Base-by-base conservation (phyloP, 2,113 vertebrate genomes). In the Suncus etruscus region DNA sequence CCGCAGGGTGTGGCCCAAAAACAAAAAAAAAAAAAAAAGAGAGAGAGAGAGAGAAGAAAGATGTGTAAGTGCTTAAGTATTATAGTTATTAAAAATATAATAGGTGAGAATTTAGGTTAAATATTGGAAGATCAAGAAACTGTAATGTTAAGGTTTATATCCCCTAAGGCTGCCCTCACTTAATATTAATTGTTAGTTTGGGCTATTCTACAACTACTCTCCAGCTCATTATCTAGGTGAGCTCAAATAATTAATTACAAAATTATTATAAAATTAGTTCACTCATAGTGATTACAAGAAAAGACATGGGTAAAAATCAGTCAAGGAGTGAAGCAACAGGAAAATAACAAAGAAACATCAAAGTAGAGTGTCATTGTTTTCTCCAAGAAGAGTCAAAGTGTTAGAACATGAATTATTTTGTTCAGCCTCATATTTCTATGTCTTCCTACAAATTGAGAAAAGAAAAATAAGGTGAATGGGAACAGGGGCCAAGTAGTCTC, bases 11-110 rank as follows among this genome's bases (percentile, higher is more conserved):
- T n/a, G n/a, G n/a, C n/a, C n/a, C n/a, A n/a, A n/a, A n/a, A n/a
- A n/a, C n/a, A n/a, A n/a, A n/a, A n/a, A n/a, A n/a, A n/a, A n/a
- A n/a, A n/a, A n/a, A n/a, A n/a, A n/a, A n/a, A n/a, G n/a, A n/a
- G n/a, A n/a, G n/a, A n/a, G n/a, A n/a, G n/a, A n/a, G 65, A 66
- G 3, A 45, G 31, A 77, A 24, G 14, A 20, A 86, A 72, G 58
- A 65, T 14, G 74, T 50, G 75, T 1, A 86, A 85, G n/a, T 15
- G 85, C 68, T 88, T 87, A 18, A 9, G 58, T 50, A 86, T 25
- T 73, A 50, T 6, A 78, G 29, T 86, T 22, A 86, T 86, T 82
- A 54, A 83, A 77, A 87, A 39, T 58, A 61, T 11, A 32, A 45
- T 48, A 75, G 31, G 76, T 47, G 65, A 39, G 22, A 39, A 32